Base-by-base conservation (phyloP, 2,888 invertebrate species). In the Acrocera orbiculus region DNA sequence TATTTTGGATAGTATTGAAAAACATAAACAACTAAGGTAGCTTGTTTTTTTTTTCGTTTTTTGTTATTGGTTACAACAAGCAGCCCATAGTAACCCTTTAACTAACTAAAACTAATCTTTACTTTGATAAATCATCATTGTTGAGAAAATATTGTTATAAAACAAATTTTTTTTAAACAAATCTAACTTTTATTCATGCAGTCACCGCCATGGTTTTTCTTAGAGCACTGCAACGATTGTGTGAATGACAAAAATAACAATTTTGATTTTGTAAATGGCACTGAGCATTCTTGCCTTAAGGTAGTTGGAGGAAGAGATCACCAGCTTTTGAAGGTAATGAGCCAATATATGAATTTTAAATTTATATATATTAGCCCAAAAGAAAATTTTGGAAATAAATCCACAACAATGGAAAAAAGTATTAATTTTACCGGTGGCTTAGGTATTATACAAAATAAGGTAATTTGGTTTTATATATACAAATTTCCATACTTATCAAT, bases 191-290 rank as follows among this genome's bases (percentile, higher is more conserved):
- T 15, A 8, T 2, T 1, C 4, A 17, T 16, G 16, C 33, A 72
- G 71, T 69, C 70, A 3, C 80, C 80, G 1, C 80, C 80, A 1
- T 80, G 80, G 80, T 73, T 76, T 56, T 80, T 78, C 52, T 76
- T 80, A 1, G 63, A 58, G 35, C 73, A 73, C 50, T 63, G 63
- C 38, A 74, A 74, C 42, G 64, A 55, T 53, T 20, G 44, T 5
- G 29, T 34, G 19, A 39, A 45, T 4, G 5, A 26, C 4, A 22
- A 7, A 22, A 6, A 6, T 13, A 7, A 8, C 17, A 11, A 28
- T 16, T 33, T 9, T 14, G 14, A 20, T 22, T 8, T 31, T 27
- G 46, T 44, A 30, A 14, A 29, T 19, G 31, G 32, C 5, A 41
- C 50, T 14, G 10, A 10, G 10, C 5, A 27, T 4, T 6, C 9